A percentile compares a stretch with the other conserved stretches of the same genome.
Evolutionary conservation across 2,888 invertebrate genomes (phyloP).

Genomic region (Zele albiditarsus): DNA sequence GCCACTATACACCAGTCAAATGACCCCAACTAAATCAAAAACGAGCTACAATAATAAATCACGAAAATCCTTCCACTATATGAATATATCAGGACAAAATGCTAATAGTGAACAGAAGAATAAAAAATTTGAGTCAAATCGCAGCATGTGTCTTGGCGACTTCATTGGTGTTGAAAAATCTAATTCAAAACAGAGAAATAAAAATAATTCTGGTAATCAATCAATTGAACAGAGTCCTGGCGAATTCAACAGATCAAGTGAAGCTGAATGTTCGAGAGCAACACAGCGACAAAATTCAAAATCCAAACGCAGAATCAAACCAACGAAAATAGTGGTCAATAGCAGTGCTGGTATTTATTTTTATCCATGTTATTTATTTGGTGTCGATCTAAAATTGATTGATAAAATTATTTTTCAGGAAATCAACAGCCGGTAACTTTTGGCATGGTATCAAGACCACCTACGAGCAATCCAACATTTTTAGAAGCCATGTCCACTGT

Average conservation of each 20-base stretch:
- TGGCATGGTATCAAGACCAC: conserved; percentile 58
- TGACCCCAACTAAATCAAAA: conserved; percentile 29
- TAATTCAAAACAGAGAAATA: conserved; percentile 49
- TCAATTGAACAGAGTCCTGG: conserved; percentile 20
- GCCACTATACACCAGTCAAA: conserved; percentile 48
- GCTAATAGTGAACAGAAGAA: conserved; percentile 49
- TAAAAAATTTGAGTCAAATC: conserved; percentile 49
- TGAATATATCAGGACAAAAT: conserved; percentile 44
- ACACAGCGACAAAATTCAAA: conserved; percentile 40
- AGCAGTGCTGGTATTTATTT: conserved; percentile 53
- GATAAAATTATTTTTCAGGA: conserved; percentile 5
- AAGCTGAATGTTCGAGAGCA: conserved; percentile 33
- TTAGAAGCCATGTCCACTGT: conserved; percentile 57
- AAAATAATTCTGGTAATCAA: conserved; percentile 46
- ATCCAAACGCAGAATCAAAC: conserved; percentile 60
- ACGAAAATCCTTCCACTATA: conserved; percentile 21
- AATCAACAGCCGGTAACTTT: conserved; percentile 51
- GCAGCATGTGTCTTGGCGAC: conserved; percentile 57
- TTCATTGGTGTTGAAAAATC: conserved; percentile 54
- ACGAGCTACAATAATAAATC: conserved; percentile 18
- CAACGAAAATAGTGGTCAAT: conserved; percentile 57
- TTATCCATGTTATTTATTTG: neutral
- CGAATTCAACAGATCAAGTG: conserved; percentile 33
- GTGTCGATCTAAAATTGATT: no score
- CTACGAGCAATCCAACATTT: conserved; percentile 60